Conservation (phyloP, 1,140 invertebrate species). For the Calosoma granatense region DNA sequence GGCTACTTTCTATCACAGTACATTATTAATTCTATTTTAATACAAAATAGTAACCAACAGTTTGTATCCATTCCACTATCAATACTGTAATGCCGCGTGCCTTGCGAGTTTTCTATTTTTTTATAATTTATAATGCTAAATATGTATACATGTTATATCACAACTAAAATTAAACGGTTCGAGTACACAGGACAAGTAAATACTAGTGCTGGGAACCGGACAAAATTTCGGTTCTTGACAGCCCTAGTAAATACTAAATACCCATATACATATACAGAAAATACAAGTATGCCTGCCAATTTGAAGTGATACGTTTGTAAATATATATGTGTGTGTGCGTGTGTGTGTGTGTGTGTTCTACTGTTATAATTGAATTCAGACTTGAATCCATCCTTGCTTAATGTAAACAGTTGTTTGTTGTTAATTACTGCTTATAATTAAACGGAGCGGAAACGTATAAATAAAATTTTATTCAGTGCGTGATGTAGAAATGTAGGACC, state of each 20-base stretch:
- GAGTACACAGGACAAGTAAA: not conserved
- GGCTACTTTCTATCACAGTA: no score
- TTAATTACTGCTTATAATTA: conserved; percentile 6
- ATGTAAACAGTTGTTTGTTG: conserved; percentile 3
- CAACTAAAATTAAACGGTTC: not conserved
- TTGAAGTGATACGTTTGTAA: not conserved
- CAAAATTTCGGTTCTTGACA: no score
- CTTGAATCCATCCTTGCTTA: not conserved
- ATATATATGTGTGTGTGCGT: not conserved
- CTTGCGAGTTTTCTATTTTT: no score
- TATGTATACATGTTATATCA: not conserved
- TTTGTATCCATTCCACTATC: no score
- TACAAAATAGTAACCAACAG: no score
- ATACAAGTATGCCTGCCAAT: not conserved
- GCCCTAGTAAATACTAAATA: no score
- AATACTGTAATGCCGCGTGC: no score
- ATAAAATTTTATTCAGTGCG: conserved; percentile 9
- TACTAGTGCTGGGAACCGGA: no score
- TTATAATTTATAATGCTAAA: no score
- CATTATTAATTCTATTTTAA: no score
- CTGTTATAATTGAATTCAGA: conserved; percentile 3
- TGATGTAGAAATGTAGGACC: not conserved
- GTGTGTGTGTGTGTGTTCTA: not conserved
- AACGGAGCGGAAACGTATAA: conserved; percentile 5
- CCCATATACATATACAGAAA: not conserved